A percentile compares a stretch with the other conserved stretches of the same genome.
phyloP scores from a whole-genome alignment of 2,888 invertebrate genomes.

The Celastrina argiolus region DNA sequence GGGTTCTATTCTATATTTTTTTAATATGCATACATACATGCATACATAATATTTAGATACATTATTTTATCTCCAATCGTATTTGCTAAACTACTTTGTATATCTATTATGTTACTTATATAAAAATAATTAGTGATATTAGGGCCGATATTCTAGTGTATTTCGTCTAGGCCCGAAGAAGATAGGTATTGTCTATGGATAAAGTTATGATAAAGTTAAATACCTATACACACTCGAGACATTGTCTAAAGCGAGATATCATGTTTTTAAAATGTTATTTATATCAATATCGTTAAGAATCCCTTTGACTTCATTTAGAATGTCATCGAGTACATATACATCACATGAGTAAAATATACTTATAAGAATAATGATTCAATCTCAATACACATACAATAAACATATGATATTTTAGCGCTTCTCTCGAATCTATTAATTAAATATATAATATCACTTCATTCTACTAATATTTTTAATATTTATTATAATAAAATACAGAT shows the following conservation, averaged over 20 bases:
- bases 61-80: not conserved
- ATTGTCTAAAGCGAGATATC: not conserved
- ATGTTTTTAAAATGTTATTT: too few species aligned
- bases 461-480: not conserved
- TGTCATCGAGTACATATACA: not conserved
- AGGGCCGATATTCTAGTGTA: not conserved
- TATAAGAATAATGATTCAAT: not conserved
- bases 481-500: conserved; percentile 1
- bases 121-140: not conserved
- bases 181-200: not conserved
- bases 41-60: too few species aligned
- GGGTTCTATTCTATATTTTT: not conserved
- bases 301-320: not conserved
- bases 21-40: not conserved
- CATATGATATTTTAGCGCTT: not conserved
- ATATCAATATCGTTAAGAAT: not conserved
- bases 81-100: not conserved
- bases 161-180: not conserved
- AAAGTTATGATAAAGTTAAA: not conserved
- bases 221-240: not conserved
- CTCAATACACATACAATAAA: not conserved
- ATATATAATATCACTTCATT: conserved; percentile 1
- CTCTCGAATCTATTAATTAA: not conserved
- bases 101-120: not conserved
- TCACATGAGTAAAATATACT: not conserved